These are phyloP conservation scores for Eulemur coronatus DNA, from an alignment of 2,797 vertebrate genomes.

Conservation along the genomic window DNA sequence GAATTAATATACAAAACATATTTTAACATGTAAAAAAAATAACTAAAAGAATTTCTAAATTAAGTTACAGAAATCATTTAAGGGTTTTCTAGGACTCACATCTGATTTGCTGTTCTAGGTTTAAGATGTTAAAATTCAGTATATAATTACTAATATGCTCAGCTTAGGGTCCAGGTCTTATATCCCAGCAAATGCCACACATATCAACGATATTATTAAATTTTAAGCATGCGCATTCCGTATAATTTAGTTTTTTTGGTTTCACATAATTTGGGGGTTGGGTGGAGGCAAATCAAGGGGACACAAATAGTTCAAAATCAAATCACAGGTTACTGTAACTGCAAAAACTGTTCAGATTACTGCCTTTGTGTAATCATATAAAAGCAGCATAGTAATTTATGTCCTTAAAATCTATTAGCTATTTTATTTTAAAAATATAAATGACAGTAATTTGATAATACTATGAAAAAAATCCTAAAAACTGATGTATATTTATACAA, in stretches of 20 bases:
- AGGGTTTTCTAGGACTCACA: not conserved
- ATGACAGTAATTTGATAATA: constrained; percentile 19
- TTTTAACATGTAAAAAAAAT: constrained; percentile 49
- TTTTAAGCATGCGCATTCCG: constrained; percentile 33
- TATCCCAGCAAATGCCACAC: not conserved
- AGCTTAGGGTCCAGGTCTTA: not conserved
- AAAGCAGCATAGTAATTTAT: constrained; percentile 12
- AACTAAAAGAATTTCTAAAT: constrained; percentile 36
- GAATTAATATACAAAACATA: constrained; percentile 24
- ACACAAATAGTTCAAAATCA: constrained; percentile 34
- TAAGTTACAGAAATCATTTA: constrained; percentile 41
- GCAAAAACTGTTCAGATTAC: not conserved
- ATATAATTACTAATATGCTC: constrained; percentile 13
- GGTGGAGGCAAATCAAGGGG: not conserved
- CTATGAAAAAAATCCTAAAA: constrained; percentile 30
- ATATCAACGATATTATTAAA: not conserved
- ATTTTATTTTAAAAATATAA: constrained; percentile 29
- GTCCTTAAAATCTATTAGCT: constrained; percentile 27
- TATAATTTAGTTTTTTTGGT: constrained; percentile 1
- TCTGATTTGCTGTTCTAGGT: not conserved
- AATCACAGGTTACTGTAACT: not conserved
- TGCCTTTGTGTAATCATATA: not conserved
- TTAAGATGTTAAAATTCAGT: constrained; percentile 41
- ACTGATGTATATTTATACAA: not conserved
- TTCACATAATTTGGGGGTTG: not conserved